Evolutionary conservation across 1,140 invertebrate genomes (phyloP).

Genomic region (Zaprionus africanus): DNA sequence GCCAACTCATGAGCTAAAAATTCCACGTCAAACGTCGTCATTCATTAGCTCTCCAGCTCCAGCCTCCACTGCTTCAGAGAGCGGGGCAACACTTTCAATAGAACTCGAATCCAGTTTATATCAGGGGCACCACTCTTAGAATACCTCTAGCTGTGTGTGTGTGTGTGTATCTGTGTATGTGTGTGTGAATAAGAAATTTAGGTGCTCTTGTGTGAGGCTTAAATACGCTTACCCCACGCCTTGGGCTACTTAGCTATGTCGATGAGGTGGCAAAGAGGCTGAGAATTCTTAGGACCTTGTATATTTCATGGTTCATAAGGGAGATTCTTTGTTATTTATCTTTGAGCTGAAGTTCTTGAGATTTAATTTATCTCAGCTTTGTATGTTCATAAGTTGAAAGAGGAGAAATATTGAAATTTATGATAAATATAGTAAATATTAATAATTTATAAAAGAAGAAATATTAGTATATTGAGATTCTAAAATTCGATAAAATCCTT

Average conservation of each 20-base stretch:
- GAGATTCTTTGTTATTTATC: background rate
- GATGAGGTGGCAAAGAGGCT: background rate
- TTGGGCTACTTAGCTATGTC: background rate
- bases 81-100: slow-evolving; percentile 74
- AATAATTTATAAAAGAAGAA: too few relatives aligned
- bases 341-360: background rate
- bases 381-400: too few relatives aligned
- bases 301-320: background rate
- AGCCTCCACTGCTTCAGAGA: slow-evolving; percentile 9
- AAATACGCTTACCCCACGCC: slow-evolving; percentile 4
- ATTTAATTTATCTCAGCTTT: too few relatives aligned
- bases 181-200: slow-evolving; percentile 13
- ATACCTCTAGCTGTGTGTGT: slow-evolving; percentile 18
- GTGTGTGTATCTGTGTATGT: slow-evolving; percentile 12
- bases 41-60: slow-evolving; percentile 59
- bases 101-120: slow-evolving; percentile 75
- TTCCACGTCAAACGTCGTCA: slow-evolving; percentile 75
- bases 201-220: slow-evolving; percentile 12
- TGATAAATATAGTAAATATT: too few relatives aligned
- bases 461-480: too few relatives aligned
- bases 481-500: too few relatives aligned
- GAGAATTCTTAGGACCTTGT: background rate
- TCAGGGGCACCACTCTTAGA: slow-evolving; percentile 42
- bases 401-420: too few relatives aligned
- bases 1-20: slow-evolving; percentile 73